Evolutionary conservation across 2,888 invertebrate genomes (phyloP).

Genomic region (Ennomos erosarius): DNA sequence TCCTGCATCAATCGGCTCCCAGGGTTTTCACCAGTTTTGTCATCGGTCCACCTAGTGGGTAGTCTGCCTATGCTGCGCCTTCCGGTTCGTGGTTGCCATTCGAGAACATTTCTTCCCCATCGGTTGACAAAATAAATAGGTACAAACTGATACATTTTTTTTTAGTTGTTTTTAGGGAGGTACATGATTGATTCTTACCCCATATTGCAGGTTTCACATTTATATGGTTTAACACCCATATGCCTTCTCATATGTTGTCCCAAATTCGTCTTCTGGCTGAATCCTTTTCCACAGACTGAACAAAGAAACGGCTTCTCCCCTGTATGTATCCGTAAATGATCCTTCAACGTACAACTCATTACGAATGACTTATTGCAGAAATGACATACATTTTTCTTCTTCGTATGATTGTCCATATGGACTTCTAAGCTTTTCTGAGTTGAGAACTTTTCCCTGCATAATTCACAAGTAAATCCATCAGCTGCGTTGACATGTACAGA

Average conservation of each 20-base stretch:
- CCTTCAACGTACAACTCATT: slow-evolving; percentile 85
- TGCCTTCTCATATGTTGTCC: slow-evolving; percentile 85
- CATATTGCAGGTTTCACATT: slow-evolving; percentile 76
- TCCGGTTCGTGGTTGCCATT: too few relatives aligned
- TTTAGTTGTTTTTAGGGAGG: too few relatives aligned
- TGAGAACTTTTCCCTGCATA: slow-evolving; percentile 72
- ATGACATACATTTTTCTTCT: slow-evolving; percentile 80
- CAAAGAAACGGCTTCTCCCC: slow-evolving; percentile 86
- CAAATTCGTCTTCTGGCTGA: slow-evolving; percentile 86
- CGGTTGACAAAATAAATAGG: too few relatives aligned
- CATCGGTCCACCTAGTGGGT: too few relatives aligned
- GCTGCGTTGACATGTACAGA: slow-evolving; percentile 67
- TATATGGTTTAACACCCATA: slow-evolving; percentile 77
- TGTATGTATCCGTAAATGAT: slow-evolving; percentile 84
- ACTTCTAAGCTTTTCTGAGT: slow-evolving; percentile 70
- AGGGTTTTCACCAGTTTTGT: too few relatives aligned
- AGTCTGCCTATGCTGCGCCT: too few relatives aligned
- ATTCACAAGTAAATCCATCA: slow-evolving; percentile 72
- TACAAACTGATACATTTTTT: too few relatives aligned
- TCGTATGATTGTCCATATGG: slow-evolving; percentile 77
- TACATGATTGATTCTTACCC: slow-evolving; percentile 47
- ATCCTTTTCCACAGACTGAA: slow-evolving; percentile 84
- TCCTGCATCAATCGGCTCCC: too few relatives aligned
- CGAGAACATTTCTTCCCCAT: too few relatives aligned
- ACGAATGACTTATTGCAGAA: slow-evolving; percentile 72